phyloP scores from a whole-genome alignment of 2,888 invertebrate genomes.

The Nycteola revayana region DNA sequence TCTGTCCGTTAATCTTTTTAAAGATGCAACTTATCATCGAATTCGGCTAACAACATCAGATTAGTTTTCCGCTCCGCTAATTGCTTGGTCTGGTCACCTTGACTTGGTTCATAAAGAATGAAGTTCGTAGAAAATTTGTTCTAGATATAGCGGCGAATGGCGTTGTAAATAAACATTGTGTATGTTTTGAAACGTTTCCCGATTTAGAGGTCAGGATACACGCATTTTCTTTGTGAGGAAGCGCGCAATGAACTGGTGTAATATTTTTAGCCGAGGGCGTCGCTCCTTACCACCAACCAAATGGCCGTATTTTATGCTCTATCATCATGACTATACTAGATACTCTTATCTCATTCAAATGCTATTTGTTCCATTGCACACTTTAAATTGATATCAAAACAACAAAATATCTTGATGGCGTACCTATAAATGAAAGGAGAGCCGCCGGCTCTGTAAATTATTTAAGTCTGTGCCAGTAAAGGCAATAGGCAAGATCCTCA shows the following conservation, averaged over 20 bases:
- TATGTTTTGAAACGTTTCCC: conserved; percentile 47
- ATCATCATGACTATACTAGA: conserved; percentile 41
- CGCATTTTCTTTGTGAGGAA: conserved; percentile 74
- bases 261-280: conserved; percentile 78
- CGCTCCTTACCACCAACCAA: conserved; percentile 49
- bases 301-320: conserved; percentile 36
- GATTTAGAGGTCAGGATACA: conserved; percentile 65
- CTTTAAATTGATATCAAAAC: not conserved
- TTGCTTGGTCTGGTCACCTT: conserved; percentile 37
- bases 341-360: not conserved
- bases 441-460: no score
- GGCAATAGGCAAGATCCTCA: no score
- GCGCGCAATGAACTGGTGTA: conserved; percentile 64
- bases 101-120: conserved; percentile 27
- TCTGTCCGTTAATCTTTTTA: no score
- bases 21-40: no score
- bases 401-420: no score
- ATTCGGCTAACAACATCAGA: conserved; percentile 7
- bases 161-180: conserved; percentile 36
- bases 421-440: no score
- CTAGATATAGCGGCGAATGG: conserved; percentile 27
- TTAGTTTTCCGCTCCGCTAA: conserved; percentile 29
- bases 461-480: no score
- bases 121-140: conserved; percentile 9
- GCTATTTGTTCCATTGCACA: conserved; percentile 11